A percentile compares a stretch with the other conserved stretches of the same genome.
phyloP scores from a whole-genome alignment of 2,113 vertebrate species.

The Caranx melampygus region DNA sequence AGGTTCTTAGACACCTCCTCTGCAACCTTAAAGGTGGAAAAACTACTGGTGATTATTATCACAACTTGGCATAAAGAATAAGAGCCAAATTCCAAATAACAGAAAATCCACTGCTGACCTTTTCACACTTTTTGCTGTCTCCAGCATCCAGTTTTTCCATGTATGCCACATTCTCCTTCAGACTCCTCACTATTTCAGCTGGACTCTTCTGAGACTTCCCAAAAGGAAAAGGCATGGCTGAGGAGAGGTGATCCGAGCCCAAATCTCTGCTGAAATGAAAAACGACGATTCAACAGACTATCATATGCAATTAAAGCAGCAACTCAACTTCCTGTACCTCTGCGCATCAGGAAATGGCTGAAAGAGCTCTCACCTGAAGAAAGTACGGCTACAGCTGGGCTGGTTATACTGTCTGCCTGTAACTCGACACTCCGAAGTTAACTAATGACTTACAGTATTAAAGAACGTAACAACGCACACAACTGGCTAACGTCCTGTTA shows the following conservation, averaged over 20 bases:
- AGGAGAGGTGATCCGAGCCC: slow-evolving; percentile 22
- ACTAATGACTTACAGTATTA: slow-evolving; percentile 6
- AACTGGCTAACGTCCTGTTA: slow-evolving; percentile 10
- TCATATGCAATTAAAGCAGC: slow-evolving; percentile 10
- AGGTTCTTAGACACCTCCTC: slow-evolving; percentile 86
- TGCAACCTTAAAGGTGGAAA: slow-evolving; percentile 72
- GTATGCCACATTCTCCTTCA: slow-evolving; percentile 84
- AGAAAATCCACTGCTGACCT: slow-evolving; percentile 67
- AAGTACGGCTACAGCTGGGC: slow-evolving; percentile 1
- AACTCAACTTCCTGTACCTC: slow-evolving; percentile 52
- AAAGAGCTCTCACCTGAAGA: slow-evolving; percentile 33
- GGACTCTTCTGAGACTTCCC: slow-evolving; percentile 88
- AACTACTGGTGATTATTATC: background rate
- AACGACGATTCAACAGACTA: background rate
- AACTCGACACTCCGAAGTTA: background rate
- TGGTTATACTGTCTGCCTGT: background rate
- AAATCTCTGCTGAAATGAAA: slow-evolving; percentile 35
- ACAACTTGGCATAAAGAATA: background rate
- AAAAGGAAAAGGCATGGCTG: slow-evolving; percentile 87
- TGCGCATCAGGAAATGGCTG: slow-evolving; percentile 52
- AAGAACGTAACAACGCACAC: slow-evolving; percentile 19
- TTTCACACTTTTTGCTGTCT: slow-evolving; percentile 86
- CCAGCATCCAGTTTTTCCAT: slow-evolving; percentile 84
- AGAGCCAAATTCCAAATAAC: background rate
- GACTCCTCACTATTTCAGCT: slow-evolving; percentile 84